Percentiles rank a stretch among this genome's conserved stretches.
These are phyloP conservation scores for Hemithea aestivaria DNA, from an alignment of 2,888 invertebrate genomes.

Conservation along the genomic window DNA sequence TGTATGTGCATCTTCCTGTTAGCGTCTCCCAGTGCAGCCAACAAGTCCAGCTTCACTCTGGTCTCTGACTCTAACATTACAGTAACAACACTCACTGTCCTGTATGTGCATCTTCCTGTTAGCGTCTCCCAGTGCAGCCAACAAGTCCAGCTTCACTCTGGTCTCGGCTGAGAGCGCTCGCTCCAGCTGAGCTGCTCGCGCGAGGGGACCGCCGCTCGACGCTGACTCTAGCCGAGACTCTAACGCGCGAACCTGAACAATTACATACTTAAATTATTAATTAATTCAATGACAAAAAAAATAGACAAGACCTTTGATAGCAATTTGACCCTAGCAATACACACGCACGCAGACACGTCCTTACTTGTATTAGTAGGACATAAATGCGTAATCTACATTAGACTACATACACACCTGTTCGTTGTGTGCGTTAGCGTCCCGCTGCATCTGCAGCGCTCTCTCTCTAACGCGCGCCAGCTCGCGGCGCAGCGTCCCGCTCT, in stretches of 20 bases:
- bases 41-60: constrained; percentile 97
- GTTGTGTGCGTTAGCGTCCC: constrained; percentile 45
- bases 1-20: constrained; percentile 93
- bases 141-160: constrained; percentile 97
- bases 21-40: constrained; percentile 97
- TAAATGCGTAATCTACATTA: too few relatives aligned
- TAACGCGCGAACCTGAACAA: too few relatives aligned
- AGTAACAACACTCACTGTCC: constrained; percentile 91
- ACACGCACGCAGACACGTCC: too few relatives aligned
- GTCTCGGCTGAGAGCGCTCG: constrained; percentile 97
- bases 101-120: constrained; percentile 93
- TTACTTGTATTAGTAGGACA: too few relatives aligned
- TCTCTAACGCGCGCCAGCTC: constrained; percentile 55
- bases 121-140: constrained; percentile 97
- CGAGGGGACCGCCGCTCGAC: constrained; percentile 90
- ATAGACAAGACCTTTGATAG: too few relatives aligned
- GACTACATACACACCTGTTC: constrained; percentile 64
- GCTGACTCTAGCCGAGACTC: constrained; percentile 41
- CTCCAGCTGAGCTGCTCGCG: constrained; percentile 95
- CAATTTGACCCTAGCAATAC: too few relatives aligned
- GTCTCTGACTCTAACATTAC: too few relatives aligned
- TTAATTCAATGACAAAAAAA: too few relatives aligned
- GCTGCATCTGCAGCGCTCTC: constrained; percentile 39
- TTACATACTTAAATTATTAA: too few relatives aligned
- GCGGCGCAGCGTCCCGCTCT: constrained; percentile 75